Evolutionary conservation across 2,888 invertebrate species (phyloP), one percentile per base, ranked within the genome.

Genomic region (Gymnosoma rotundatum): DNA sequence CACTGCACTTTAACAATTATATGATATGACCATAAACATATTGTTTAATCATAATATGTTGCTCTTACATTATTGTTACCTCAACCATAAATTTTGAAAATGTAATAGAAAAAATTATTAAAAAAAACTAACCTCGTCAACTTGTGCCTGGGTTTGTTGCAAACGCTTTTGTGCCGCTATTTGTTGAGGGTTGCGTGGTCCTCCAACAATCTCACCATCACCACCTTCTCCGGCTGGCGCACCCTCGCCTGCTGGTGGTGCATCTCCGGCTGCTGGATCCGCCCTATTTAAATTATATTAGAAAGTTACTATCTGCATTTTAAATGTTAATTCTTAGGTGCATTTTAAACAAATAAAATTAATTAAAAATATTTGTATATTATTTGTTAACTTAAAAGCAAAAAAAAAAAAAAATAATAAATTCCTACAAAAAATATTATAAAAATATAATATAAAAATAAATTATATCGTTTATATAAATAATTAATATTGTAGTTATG

Each of bases 111-210:
- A 36, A n/a, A 8, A 18, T 32, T 58, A 10, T 36, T 10, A 42
- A 48, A 32, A 36, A 2, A 48, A 76, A 74, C 86, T 87, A 88
- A 94, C 94, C 94, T 96, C 96, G 92, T 96, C 96, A 85, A 96
- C 96, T 93, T 96, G 96, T 86, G 96, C 96, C 93, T 96, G 96
- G 87, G 96, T 96, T 92, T 96, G 96, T 90, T 96, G 96, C 91
- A 96, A 93, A 89, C 96, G 94, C 88, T 96, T 95, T 92, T 96
- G 96, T 87, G 96, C 96, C 75, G 96, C 96, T 88, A 96, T 94
- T 93, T 97, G 96, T 92, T 96, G 96, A 82, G 96, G 96, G 87
- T 96, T 96, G 92, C 96, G 87, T 86, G 97, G 97, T 80, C 97
- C 97, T 87, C 97, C 97, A 91, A 97, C 96, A 92, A 96, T 95